Percentiles rank a stretch among this genome's conserved stretches.
Evolutionary conservation across 1,140 invertebrate species (phyloP).

Genomic region (Thaumetopoea pityocampa): DNA sequence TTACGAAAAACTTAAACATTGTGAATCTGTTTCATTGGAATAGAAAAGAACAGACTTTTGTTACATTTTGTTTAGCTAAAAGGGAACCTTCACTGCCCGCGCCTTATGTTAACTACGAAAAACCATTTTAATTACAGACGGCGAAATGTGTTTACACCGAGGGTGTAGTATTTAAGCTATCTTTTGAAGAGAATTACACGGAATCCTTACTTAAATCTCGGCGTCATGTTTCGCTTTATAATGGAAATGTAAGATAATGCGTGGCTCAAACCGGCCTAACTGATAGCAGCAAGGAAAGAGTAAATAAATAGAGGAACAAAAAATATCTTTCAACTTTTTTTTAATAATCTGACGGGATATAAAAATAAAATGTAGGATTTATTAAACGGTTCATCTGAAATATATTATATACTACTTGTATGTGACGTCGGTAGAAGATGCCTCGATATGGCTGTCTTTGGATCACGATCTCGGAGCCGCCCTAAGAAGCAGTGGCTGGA

Average conservation of each 20-base stretch:
- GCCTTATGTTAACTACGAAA: constrained; percentile 3
- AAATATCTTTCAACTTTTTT: constrained; percentile 20
- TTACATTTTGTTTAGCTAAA: constrained; percentile 6
- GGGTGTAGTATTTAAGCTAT: constrained; percentile 6
- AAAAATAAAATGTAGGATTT: too few species aligned
- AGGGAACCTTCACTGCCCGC: constrained; percentile 1
- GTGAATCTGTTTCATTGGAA: constrained; percentile 7
- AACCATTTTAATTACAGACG: constrained; percentile 15
- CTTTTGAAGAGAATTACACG: constrained; percentile 21
- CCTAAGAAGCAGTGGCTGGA: too few species aligned
- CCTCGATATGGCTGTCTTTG: too few species aligned
- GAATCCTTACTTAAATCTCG: constrained; percentile 20
- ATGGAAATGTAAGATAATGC: constrained; percentile 27
- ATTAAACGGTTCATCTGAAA: too few species aligned
- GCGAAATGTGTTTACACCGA: constrained; percentile 2
- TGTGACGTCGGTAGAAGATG: too few species aligned
- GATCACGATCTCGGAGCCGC: too few species aligned
- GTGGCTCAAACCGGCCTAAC: constrained; percentile 21
- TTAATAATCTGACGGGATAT: constrained; percentile 6
- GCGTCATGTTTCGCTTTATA: constrained; percentile 23
- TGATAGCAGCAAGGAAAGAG: constrained; percentile 13
- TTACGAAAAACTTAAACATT: too few species aligned
- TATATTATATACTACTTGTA: too few species aligned
- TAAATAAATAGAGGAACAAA: constrained; percentile 17
- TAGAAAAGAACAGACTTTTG: constrained; percentile 2